Base-by-base conservation (phyloP, 2,113 vertebrate genomes). In the Oceanites oceanicus region DNA sequence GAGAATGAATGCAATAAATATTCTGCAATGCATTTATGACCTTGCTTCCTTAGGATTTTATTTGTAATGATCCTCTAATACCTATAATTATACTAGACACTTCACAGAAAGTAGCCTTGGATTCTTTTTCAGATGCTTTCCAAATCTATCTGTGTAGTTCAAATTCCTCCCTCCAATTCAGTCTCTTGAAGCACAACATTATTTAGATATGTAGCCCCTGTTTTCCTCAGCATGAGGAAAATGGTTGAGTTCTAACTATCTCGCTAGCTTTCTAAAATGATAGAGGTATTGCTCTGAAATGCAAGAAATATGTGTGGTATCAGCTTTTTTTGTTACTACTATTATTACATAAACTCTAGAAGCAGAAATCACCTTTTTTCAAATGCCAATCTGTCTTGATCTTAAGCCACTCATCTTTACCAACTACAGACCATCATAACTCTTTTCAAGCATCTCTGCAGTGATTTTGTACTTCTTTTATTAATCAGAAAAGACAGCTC, bases 41-140 rank as follows among this genome's bases (percentile, higher is more conserved):
- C 66, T 74, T 22, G 6, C 14, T 84, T 81, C 44, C 49, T 84
- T 67, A n/a, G 42, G 13, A 74, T 74, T 93, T 90, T 63, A 49
- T 81, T 86, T 80, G 15, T 42, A 77, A 88, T 21, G 36, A 81
- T 68, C 42, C 29, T 75, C 32, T 50, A 81, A 84, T 65, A 83
- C 22, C 63, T 88, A 42, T 83, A 78, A 85, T 79, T 96, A 63
- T 27, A 77, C 9, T 34, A 83, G 47, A 89, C 42, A 45, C 40
- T 93, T 75, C 63, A 86, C 63, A 83, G 73, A 91, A 90, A 77
- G 88, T 86, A 80, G 55, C 38, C 36, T 44, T 84, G 47, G 47
- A 88, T 84, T 92, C 68, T 88, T 88, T 88, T 88, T 49, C 53
- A 85, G 74, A 72, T 78, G 34, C 38, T 88, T 88, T 92, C 74